Evolutionary conservation across 1,140 invertebrate species (phyloP).

Genomic region (Kradibia gibbosae): DNA sequence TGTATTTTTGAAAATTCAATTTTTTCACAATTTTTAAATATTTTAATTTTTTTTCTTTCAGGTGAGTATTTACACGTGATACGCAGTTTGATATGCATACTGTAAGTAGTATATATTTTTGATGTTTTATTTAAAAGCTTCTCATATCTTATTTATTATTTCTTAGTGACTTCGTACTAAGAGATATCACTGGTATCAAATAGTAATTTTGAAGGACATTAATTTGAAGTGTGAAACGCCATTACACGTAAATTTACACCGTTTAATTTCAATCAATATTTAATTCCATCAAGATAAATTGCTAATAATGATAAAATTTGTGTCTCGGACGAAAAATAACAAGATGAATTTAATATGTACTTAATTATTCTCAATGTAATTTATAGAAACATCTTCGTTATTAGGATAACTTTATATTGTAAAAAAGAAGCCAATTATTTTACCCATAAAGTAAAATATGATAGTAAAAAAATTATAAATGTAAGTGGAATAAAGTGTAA

Average conservation of each 20-base stretch:
- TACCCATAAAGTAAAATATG: too few relatives aligned
- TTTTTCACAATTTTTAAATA: too few relatives aligned
- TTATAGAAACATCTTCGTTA: background rate
- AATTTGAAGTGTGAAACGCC: conserved; percentile 23
- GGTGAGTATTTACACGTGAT: conserved; percentile 5
- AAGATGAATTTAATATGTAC: too few relatives aligned
- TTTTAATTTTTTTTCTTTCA: conserved; percentile 4
- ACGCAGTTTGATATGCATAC: background rate
- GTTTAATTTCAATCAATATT: conserved; percentile 22
- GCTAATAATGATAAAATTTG: background rate
- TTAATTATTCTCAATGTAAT: too few relatives aligned
- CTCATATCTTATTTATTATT: background rate
- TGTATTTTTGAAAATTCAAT: too few relatives aligned
- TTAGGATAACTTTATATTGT: too few relatives aligned
- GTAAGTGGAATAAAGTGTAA: too few relatives aligned
- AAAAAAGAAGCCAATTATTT: too few relatives aligned
- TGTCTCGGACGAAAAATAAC: too few relatives aligned
- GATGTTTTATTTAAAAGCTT: background rate
- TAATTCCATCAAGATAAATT: background rate
- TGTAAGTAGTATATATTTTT: conserved; percentile 2
- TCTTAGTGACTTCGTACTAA: background rate
- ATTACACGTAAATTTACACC: conserved; percentile 13
- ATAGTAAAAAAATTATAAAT: too few relatives aligned
- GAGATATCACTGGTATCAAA: background rate
- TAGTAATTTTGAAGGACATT: conserved; percentile 22